A percentile compares a stretch with the other conserved stretches of the same genome.
phyloP scores from a whole-genome alignment of 2,888 invertebrate genomes.

The Phania funesta region DNA sequence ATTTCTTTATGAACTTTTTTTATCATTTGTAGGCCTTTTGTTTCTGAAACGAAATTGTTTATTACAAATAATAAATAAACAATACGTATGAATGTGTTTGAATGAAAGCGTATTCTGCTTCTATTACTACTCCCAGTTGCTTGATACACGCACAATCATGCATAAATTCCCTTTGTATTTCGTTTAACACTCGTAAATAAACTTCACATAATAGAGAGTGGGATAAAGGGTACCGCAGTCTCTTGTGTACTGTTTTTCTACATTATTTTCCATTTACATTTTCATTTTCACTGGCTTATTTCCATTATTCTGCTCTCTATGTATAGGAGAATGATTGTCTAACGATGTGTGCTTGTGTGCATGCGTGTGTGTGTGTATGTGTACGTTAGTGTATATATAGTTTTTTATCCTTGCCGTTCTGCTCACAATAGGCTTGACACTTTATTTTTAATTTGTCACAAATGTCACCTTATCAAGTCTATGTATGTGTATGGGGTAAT shows the following conservation, averaged over 20 bases:
- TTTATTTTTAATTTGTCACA: slow-evolving; percentile 70
- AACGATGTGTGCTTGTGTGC: neutral
- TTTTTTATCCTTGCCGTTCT: slow-evolving; percentile 51
- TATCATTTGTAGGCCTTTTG: slow-evolving; percentile 17
- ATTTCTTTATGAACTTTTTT: neutral
- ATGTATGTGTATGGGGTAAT: slow-evolving; percentile 20
- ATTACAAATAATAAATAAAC: slow-evolving; percentile 60
- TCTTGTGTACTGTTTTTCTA: slow-evolving; percentile 32
- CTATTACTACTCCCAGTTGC: neutral
- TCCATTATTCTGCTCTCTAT: slow-evolving; percentile 20
- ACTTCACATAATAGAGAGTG: neutral
- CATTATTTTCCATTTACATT: slow-evolving; percentile 57
- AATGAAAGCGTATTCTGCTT: slow-evolving; percentile 7
- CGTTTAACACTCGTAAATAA: slow-evolving; percentile 12
- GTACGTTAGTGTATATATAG: neutral
- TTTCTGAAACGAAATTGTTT: slow-evolving; percentile 49
- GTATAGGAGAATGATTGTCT: neutral
- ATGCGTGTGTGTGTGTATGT: neutral
- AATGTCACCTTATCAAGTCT: slow-evolving; percentile 60
- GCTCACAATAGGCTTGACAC: slow-evolving; percentile 68
- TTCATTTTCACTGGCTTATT: slow-evolving; percentile 60
- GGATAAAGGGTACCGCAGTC: slow-evolving; percentile 17
- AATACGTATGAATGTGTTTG: slow-evolving; percentile 1
- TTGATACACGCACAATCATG: slow-evolving; percentile 20
- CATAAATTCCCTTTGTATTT: slow-evolving; percentile 18